Conservation (phyloP, 2,113 vertebrate species). For the Casuarius casuarius region DNA sequence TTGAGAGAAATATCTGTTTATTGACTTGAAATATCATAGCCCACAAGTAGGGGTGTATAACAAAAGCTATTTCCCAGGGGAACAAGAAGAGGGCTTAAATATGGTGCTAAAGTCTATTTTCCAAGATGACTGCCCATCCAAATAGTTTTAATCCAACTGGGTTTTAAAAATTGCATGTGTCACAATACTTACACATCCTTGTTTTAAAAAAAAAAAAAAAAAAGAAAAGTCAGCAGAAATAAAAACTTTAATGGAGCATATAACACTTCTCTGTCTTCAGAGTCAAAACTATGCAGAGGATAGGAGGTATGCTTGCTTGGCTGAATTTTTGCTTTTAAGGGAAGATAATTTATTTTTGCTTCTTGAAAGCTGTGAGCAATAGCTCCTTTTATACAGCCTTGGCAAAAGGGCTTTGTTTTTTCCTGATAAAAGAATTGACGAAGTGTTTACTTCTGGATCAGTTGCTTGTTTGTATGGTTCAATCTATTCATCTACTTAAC, state of each 20-base stretch:
- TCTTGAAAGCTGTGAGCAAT: neutral
- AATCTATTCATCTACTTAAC: neutral
- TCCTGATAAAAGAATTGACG: neutral
- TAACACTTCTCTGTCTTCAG: neutral
- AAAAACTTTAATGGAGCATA: neutral
- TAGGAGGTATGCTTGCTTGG: neutral
- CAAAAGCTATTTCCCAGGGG: neutral
- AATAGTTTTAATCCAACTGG: neutral
- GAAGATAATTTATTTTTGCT: neutral
- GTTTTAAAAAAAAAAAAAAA: neutral
- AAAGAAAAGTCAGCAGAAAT: neutral
- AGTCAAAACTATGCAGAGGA: neutral
- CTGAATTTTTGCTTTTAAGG: neutral
- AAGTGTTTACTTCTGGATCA: neutral
- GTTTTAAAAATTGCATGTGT: neutral
- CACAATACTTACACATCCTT: neutral
- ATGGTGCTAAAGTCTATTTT: neutral
- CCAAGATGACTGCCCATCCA: neutral
- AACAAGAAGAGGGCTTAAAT: neutral
- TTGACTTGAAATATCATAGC: neutral
- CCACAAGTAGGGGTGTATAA: neutral
- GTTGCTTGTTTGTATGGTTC: neutral
- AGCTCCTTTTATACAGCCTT: neutral
- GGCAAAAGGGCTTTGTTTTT: neutral
- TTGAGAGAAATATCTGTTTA: neutral